These are phyloP conservation scores for Caenorhabditis macrosperma DNA, from an alignment of 2,888 invertebrate species.

Conservation along the genomic window DNA sequence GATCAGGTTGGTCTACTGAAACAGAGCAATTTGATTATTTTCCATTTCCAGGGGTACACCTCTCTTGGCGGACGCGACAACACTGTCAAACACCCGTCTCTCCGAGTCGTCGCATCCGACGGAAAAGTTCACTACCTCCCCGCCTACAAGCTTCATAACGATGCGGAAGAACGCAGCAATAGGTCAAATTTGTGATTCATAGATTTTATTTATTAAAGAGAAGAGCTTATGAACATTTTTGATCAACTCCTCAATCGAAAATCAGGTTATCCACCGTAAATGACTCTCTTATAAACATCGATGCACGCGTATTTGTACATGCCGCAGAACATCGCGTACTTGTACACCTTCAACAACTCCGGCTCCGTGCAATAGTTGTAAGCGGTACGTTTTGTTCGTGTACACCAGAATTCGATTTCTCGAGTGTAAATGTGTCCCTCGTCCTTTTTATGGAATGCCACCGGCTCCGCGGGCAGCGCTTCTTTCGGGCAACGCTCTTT, in stretches of 20 bases:
- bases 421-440: constrained; percentile 66
- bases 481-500: constrained; percentile 63
- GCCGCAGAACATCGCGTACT: constrained; percentile 61
- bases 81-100: constrained; percentile 83
- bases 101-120: constrained; percentile 37
- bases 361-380: constrained; percentile 68
- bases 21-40: neutral
- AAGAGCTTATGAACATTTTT: neutral
- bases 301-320: constrained; percentile 65
- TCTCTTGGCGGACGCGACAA: constrained; percentile 90
- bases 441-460: constrained; percentile 58
- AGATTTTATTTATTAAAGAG: too few species aligned
- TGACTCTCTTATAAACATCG: constrained; percentile 62
- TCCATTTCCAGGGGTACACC: constrained; percentile 86
- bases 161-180: constrained; percentile 61
- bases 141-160: constrained; percentile 70
- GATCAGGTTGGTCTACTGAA: constrained; percentile 82
- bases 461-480: constrained; percentile 57
- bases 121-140: constrained; percentile 69
- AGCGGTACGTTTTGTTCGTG: constrained; percentile 51
- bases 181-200: constrained; percentile 47
- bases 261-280: constrained; percentile 26
- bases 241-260: neutral
- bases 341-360: constrained; percentile 62
- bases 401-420: constrained; percentile 65